Evolutionary conservation across 2,797 vertebrate species (phyloP).

Genomic region (Miichthys miiuy): DNA sequence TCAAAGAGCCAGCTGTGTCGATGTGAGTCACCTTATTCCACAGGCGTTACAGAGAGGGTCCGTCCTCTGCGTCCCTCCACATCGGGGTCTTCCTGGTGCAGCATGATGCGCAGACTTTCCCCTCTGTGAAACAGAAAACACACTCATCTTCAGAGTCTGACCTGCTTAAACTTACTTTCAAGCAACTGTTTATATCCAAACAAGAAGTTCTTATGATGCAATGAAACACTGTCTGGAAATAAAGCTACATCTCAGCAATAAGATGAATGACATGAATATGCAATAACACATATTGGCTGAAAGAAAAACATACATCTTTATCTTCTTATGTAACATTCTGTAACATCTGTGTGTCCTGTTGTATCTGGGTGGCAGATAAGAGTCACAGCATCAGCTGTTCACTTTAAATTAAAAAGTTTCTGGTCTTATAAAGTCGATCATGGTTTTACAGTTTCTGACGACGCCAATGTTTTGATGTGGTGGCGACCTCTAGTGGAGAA

Average conservation of each 20-base stretch:
- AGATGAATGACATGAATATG: background rate
- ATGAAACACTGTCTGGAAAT: background rate
- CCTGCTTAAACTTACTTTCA: background rate
- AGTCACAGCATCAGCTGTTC: background rate
- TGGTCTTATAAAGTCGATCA: background rate
- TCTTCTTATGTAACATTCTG: too few species aligned
- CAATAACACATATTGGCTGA: background rate
- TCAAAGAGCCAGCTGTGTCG: background rate
- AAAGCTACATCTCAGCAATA: background rate
- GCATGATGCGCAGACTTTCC: constrained; percentile 91
- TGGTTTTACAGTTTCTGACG: constrained; percentile 16
- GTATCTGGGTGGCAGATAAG: too few species aligned
- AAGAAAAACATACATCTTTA: background rate
- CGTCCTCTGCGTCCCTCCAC: constrained; percentile 93
- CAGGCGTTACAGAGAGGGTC: constrained; percentile 95
- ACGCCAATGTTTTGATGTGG: constrained; percentile 14
- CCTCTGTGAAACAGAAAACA: constrained; percentile 60
- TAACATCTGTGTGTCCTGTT: too few species aligned
- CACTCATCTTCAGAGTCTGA: background rate
- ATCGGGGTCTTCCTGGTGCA: constrained; percentile 91
- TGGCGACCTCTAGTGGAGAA: constrained; percentile 61
- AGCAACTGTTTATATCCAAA: background rate
- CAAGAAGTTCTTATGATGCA: background rate
- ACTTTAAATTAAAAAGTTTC: background rate
- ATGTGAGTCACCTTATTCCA: constrained; percentile 90